Conservation (phyloP, 2,113 vertebrate species). For the Lipophrys pholis region DNA sequence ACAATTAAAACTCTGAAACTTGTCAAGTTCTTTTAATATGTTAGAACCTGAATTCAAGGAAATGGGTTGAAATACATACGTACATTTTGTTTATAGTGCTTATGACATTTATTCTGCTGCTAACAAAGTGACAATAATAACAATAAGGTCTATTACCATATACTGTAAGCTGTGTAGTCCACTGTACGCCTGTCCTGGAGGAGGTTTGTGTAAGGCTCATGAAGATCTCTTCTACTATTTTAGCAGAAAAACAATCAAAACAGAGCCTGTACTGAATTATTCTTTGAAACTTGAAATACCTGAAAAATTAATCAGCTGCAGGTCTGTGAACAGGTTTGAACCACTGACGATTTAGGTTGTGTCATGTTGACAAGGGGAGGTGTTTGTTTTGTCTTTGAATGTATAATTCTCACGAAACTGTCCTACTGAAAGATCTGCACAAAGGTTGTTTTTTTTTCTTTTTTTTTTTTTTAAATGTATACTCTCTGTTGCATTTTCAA, state of each 20-base stretch:
- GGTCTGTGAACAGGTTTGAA: conserved; percentile 21
- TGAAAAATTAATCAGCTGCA: conserved; percentile 32
- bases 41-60: not conserved
- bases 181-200: conserved; percentile 66
- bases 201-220: conserved; percentile 66
- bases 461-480: conserved; percentile 3
- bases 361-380: conserved; percentile 27
- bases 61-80: not conserved
- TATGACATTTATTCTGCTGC: conserved; percentile 32
- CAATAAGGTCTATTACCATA: conserved; percentile 16
- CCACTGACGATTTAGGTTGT: conserved; percentile 37
- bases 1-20: too few species aligned
- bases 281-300: conserved; percentile 74
- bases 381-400: conserved; percentile 23
- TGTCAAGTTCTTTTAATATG: not conserved
- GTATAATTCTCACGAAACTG: conserved; percentile 25
- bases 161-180: conserved; percentile 27
- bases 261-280: conserved; percentile 65
- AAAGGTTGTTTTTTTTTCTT: conserved; percentile 28
- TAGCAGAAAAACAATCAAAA: conserved; percentile 50
- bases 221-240: conserved; percentile 53
- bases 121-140: conserved; percentile 23
- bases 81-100: conserved; percentile 1
- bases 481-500: conserved; percentile 11
- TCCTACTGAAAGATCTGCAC: conserved; percentile 17